Base-by-base conservation (phyloP, 1,140 invertebrate genomes). In the Araneus ventricosus region DNA sequence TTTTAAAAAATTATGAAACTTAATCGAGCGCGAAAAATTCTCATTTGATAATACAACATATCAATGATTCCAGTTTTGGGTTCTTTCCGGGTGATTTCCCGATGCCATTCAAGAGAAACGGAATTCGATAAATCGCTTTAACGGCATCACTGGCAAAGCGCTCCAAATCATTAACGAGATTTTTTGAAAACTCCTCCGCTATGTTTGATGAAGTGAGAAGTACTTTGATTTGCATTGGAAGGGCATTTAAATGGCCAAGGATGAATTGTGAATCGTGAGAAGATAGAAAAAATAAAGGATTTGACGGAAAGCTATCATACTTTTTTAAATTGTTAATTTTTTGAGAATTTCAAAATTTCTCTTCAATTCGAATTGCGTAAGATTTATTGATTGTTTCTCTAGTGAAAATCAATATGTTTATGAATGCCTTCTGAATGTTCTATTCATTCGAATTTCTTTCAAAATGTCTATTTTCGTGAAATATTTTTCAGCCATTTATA, bases 41-140 rank as follows among this genome's bases (percentile, higher is more conserved):
- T 90, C 88, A 80, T 80, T 59, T 90, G 39, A 57, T 30, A 90
- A 87, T 59, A 24, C 63, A 88, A 41, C 61, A 70, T 70, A 70
- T 70, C 45, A 88, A 88, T 88, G 87, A 75, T 41, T 88, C 59
- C 63, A 90, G 75, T 90, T 88, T 63, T 37, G 22, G 37, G 34
- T 59, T 41, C 88, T 67, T 79, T 91, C 80, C 75, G 79, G 37
- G 24, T 30, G 89, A 91, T 91, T 91, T 84, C 75, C 89, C 63
- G 75, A 84, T 84, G 89, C 59, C 75, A 84, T 91, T 91, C 37
- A 27, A 82, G 57, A 91, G 45, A 84, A 91, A 45, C 89, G 89
- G 24, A 91, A 91, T 91, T 91, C 89, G 57, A 91, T 91, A 90
- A 90, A 90, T 90, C 75, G 88, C 37, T 57, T 39, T 45, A 57